Evolutionary conservation across 2,888 invertebrate species (phyloP).

Genomic region (Tenthredo livida): DNA sequence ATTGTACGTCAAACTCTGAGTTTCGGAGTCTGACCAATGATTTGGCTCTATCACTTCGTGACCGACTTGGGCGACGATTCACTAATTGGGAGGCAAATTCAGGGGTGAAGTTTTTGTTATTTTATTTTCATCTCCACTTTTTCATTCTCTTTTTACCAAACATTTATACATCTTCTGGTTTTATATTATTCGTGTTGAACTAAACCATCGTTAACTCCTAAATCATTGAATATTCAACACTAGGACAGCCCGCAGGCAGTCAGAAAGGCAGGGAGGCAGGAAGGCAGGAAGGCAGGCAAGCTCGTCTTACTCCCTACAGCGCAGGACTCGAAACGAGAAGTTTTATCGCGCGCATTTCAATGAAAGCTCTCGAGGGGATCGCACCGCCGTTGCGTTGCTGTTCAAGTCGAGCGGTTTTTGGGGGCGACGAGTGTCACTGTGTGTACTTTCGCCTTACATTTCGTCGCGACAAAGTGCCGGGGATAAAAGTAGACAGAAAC

Average conservation of each 20-base stretch:
- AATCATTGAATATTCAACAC: slow-evolving; percentile 47
- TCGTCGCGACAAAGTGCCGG: slow-evolving; percentile 39
- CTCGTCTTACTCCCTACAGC: slow-evolving; percentile 27
- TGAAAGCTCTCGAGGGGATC: slow-evolving; percentile 58
- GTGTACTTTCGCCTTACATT: slow-evolving; percentile 21
- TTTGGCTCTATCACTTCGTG: slow-evolving; percentile 12
- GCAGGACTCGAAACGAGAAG: slow-evolving; percentile 62
- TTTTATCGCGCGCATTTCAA: slow-evolving; percentile 59
- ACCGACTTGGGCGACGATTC: not conserved
- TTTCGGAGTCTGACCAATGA: not conserved
- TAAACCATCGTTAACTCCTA: slow-evolving; percentile 32
- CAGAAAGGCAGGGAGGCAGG: not conserved
- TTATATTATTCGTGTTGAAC: slow-evolving; percentile 1
- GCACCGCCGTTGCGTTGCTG: slow-evolving; percentile 30
- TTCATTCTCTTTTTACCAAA: not conserved
- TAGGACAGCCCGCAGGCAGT: slow-evolving; percentile 16
- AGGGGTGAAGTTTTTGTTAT: too few relatives aligned
- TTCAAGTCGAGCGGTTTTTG: slow-evolving; percentile 43
- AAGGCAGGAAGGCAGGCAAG: not conserved
- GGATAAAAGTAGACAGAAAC: slow-evolving; percentile 5
- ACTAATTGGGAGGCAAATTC: not conserved
- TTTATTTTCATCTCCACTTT: not conserved
- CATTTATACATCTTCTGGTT: not conserved
- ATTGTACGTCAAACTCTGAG: slow-evolving; percentile 34
- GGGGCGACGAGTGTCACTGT: slow-evolving; percentile 35